phyloP scores from a whole-genome alignment of 1,140 invertebrate genomes.

The Rhopalosiphum padi region DNA sequence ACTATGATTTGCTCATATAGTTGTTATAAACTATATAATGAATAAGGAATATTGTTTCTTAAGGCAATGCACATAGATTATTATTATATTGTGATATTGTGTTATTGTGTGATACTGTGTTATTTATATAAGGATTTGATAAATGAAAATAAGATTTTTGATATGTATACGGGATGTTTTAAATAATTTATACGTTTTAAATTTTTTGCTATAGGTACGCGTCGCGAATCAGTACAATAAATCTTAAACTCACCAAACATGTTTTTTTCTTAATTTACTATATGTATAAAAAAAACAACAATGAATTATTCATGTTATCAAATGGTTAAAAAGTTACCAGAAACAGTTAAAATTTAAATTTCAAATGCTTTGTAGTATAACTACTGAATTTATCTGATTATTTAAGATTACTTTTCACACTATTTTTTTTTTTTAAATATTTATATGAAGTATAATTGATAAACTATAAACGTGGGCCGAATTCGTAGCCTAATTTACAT shows the following conservation, averaged over 20 bases:
- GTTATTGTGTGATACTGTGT: background rate
- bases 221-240: conserved; percentile 39
- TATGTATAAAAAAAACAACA: background rate
- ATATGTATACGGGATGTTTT: background rate
- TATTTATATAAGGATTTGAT: background rate
- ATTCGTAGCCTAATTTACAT: conserved; percentile 15
- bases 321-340: conserved; percentile 22
- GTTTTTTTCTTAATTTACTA: conserved; percentile 45
- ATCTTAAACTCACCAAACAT: conserved; percentile 22
- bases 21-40: background rate
- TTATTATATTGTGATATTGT: background rate
- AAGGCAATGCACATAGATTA: background rate
- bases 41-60: background rate
- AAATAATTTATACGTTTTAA: background rate
- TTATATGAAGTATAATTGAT: conserved; percentile 12
- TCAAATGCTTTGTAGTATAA: background rate
- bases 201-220: background rate
- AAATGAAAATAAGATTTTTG: conserved; percentile 8
- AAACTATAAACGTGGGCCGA: conserved; percentile 12
- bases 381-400: conserved; percentile 41
- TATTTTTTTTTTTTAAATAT: conserved; percentile 8
- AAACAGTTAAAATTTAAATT: conserved; percentile 22
- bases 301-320: conserved; percentile 52
- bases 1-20: background rate
- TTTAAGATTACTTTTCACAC: conserved; percentile 27